A percentile compares a stretch with the other conserved stretches of the same genome.
phyloP scores from a whole-genome alignment of 2,113 vertebrate genomes.

The Bubo blakistoni region DNA sequence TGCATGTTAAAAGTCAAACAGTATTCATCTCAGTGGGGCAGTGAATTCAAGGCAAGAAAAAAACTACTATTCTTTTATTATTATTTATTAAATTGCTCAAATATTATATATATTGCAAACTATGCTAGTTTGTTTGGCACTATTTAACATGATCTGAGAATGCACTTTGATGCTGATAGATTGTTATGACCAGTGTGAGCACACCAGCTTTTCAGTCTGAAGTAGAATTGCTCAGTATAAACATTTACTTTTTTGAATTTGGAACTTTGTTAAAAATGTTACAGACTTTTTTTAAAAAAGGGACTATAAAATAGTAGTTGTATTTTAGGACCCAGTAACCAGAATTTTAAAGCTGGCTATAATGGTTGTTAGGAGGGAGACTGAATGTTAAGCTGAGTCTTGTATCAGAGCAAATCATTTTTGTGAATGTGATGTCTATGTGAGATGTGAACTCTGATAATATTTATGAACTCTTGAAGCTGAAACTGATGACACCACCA shows the following conservation, averaged over 20 bases:
- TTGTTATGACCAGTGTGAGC: neutral
- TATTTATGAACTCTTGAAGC: neutral
- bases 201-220: neutral
- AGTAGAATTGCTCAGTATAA: neutral
- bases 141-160: neutral
- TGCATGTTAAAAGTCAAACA: conserved; percentile 1
- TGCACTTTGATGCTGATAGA: neutral
- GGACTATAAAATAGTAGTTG: neutral
- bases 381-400: neutral
- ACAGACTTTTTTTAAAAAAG: neutral
- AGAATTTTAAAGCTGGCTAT: neutral
- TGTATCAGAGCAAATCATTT: neutral
- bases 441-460: neutral
- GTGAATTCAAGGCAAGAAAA: neutral
- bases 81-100: neutral
- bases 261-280: neutral
- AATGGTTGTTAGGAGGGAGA: neutral
- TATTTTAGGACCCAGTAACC: neutral
- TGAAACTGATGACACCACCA: neutral
- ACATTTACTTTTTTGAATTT: neutral
- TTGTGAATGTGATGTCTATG: neutral
- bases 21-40: neutral
- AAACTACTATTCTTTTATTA: neutral
- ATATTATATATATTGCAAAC: neutral
- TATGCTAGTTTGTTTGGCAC: neutral